Conservation (phyloP, 2,888 invertebrate species). For the Epinotia demarniana region DNA sequence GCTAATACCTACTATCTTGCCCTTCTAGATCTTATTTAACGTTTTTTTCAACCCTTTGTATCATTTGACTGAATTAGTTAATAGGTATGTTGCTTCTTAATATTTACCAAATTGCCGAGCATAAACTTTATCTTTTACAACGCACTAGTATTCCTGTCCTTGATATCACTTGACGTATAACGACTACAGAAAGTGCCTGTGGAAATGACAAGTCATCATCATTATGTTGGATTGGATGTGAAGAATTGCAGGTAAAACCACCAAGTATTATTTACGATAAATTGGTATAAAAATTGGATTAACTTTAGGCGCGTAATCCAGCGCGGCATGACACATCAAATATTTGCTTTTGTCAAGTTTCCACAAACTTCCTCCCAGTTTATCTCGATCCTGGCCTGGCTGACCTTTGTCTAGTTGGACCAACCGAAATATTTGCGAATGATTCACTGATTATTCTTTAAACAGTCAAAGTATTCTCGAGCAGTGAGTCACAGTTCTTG, state of each 20-base stretch:
- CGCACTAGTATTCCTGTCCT: too few relatives aligned
- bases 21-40: conserved; percentile 6
- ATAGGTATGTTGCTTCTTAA: too few relatives aligned
- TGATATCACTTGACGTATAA: background rate
- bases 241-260: conserved; percentile 11
- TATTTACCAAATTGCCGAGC: too few relatives aligned
- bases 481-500: conserved; percentile 46
- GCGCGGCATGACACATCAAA: conserved; percentile 29
- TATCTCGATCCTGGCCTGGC: conserved; percentile 56
- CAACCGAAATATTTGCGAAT: conserved; percentile 56
- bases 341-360: conserved; percentile 30
- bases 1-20: conserved; percentile 44
- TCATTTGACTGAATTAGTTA: too few relatives aligned
- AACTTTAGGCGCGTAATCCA: background rate
- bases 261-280: background rate
- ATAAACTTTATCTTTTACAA: too few relatives aligned
- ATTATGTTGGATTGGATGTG: background rate
- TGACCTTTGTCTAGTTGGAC: conserved; percentile 60
- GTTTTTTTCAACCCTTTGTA: background rate
- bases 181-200: background rate
- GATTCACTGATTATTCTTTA: conserved; percentile 54
- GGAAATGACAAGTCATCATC: background rate
- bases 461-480: conserved; percentile 40
- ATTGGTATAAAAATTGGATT: background rate
- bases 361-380: conserved; percentile 50